Evolutionary conservation across 2,113 vertebrate species (phyloP).

Genomic region (Coturnix japonica): DNA sequence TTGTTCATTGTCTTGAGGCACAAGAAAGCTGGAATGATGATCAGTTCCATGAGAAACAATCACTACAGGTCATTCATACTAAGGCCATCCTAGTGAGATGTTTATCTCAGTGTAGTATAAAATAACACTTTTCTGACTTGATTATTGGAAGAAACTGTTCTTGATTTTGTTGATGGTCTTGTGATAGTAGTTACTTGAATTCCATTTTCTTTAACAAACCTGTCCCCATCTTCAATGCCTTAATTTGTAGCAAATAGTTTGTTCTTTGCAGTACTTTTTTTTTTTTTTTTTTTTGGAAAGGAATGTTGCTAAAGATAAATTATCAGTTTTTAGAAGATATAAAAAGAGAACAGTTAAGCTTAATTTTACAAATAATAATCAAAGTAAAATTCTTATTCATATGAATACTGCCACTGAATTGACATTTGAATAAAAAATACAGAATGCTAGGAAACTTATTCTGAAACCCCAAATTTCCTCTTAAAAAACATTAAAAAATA

Average conservation of each 20-base stretch:
- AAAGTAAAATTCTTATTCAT: background rate
- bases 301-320: background rate
- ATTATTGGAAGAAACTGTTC: background rate
- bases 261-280: background rate
- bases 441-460: background rate
- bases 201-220: background rate
- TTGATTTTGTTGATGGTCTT: background rate
- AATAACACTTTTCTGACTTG: background rate
- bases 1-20: background rate
- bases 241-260: background rate
- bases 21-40: background rate
- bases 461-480: background rate
- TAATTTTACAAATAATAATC: background rate
- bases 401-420: background rate
- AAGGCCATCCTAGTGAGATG: background rate
- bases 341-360: background rate
- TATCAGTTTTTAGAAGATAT: background rate
- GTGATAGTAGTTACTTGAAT: background rate
- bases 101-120: background rate
- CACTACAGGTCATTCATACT: background rate
- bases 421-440: background rate
- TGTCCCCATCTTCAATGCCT: background rate
- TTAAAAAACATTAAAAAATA: background rate
- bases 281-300: background rate
- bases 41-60: background rate